Evolutionary conservation across 2,113 vertebrate genomes (phyloP).

Genomic region (Bufo gargarizans): DNA sequence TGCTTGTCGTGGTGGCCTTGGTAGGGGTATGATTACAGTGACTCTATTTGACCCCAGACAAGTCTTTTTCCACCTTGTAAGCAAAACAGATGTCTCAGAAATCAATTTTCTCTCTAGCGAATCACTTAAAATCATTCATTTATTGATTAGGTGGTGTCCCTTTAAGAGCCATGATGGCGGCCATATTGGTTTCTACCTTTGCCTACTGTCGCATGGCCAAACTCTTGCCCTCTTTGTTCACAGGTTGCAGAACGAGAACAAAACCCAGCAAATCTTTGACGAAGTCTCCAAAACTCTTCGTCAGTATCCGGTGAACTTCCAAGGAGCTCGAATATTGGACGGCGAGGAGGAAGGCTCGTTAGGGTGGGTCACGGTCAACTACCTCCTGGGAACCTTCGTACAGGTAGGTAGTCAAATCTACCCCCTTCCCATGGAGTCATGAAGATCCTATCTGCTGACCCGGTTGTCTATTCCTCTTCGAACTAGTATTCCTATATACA

Average conservation of each 20-base stretch:
- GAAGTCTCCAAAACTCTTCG: slow-evolving; percentile 75
- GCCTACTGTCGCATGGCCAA: no score
- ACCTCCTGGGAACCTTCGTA: slow-evolving; percentile 83
- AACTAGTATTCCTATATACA: slow-evolving; percentile 70
- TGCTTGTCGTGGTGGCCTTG: neutral
- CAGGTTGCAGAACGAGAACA: slow-evolving; percentile 64
- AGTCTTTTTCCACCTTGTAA: neutral
- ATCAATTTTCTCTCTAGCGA: neutral
- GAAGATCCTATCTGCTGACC: neutral
- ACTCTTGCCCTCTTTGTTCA: neutral
- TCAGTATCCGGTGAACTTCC: slow-evolving; percentile 78
- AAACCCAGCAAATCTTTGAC: slow-evolving; percentile 70
- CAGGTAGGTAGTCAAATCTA: slow-evolving; percentile 72
- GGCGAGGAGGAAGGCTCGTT: slow-evolving; percentile 82
- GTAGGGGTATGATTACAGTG: neutral
- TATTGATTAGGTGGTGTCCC: neutral
- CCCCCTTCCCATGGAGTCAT: neutral
- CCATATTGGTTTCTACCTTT: neutral
- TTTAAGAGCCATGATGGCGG: neutral
- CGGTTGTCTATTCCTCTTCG: slow-evolving; percentile 34
- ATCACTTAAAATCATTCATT: no score
- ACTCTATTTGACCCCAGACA: neutral
- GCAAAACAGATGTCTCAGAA: neutral
- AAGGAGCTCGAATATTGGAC: slow-evolving; percentile 76
- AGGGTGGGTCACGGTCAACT: slow-evolving; percentile 90